A percentile compares a stretch with the other conserved stretches of the same genome.
These are phyloP conservation scores for Drosophila baimaii DNA, from an alignment of 1,140 invertebrate genomes.

Conservation along the genomic window DNA sequence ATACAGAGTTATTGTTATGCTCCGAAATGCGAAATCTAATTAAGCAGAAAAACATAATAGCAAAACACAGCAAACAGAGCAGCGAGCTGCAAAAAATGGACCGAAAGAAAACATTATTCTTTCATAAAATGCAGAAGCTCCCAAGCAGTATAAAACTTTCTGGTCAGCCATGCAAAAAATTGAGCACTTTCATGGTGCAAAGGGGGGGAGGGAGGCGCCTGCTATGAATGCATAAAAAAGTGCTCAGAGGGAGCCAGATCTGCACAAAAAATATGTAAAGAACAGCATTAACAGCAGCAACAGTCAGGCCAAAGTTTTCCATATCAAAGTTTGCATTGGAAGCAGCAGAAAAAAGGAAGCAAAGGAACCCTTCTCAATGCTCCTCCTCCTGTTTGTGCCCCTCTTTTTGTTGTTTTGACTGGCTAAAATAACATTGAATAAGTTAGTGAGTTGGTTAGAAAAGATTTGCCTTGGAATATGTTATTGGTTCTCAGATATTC, in stretches of 20 bases:
- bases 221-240: slow-evolving; percentile 26
- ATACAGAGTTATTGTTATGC: slow-evolving; percentile 28
- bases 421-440: too few relatives aligned
- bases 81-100: slow-evolving; percentile 4
- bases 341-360: neutral
- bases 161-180: slow-evolving; percentile 29
- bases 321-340: slow-evolving; percentile 12
- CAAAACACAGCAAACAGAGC: slow-evolving; percentile 1
- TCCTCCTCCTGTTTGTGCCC: too few relatives aligned
- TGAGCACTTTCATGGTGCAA: slow-evolving; percentile 15
- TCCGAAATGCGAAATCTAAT: slow-evolving; percentile 40
- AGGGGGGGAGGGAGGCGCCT: too few relatives aligned
- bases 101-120: slow-evolving; percentile 16
- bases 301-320: slow-evolving; percentile 19
- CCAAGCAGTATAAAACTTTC: neutral
- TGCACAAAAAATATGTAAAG: slow-evolving; percentile 35
- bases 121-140: slow-evolving; percentile 14
- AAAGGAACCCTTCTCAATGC: slow-evolving; percentile 14
- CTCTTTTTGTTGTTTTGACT: too few relatives aligned
- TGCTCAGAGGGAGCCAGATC: slow-evolving; percentile 14
- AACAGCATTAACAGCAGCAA: slow-evolving; percentile 26
- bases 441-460: slow-evolving; percentile 23
- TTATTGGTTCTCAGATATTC: neutral
- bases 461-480: slow-evolving; percentile 19
- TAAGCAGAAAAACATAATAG: slow-evolving; percentile 41